These are phyloP conservation scores for Agriotes lineatus DNA, from an alignment of 2,888 invertebrate species.

Conservation along the genomic window DNA sequence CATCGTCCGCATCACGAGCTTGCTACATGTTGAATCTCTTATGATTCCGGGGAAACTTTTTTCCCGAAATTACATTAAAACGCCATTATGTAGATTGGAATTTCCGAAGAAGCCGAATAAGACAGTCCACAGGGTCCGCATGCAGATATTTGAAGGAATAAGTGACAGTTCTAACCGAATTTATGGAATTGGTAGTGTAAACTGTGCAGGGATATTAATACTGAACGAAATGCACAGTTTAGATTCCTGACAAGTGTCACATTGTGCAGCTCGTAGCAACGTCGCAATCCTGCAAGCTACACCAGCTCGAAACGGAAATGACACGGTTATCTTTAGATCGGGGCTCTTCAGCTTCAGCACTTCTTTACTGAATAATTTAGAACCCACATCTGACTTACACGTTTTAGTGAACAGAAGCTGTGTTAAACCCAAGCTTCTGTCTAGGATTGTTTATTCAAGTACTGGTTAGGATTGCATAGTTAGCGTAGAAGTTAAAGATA, in stretches of 20 bases:
- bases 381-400: neutral
- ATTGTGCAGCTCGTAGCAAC: neutral
- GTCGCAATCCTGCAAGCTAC: neutral
- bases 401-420: no score
- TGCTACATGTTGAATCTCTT: constrained; percentile 42
- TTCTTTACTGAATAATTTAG: neutral
- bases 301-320: neutral
- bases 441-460: no score
- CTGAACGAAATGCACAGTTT: constrained; percentile 2
- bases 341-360: neutral
- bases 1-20: constrained; percentile 31
- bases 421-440: no score
- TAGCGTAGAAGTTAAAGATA: no score
- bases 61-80: constrained; percentile 48
- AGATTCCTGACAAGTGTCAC: constrained; percentile 7
- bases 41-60: constrained; percentile 42
- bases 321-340: neutral
- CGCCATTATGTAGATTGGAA: constrained; percentile 50
- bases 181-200: constrained; percentile 26
- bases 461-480: no score
- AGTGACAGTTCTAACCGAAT: constrained; percentile 35
- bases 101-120: constrained; percentile 41
- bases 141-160: constrained; percentile 41
- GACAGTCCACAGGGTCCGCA: constrained; percentile 37
- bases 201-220: constrained; percentile 10